Base-by-base conservation (phyloP, 1,140 invertebrate genomes). In the Liolophura sinensis region DNA sequence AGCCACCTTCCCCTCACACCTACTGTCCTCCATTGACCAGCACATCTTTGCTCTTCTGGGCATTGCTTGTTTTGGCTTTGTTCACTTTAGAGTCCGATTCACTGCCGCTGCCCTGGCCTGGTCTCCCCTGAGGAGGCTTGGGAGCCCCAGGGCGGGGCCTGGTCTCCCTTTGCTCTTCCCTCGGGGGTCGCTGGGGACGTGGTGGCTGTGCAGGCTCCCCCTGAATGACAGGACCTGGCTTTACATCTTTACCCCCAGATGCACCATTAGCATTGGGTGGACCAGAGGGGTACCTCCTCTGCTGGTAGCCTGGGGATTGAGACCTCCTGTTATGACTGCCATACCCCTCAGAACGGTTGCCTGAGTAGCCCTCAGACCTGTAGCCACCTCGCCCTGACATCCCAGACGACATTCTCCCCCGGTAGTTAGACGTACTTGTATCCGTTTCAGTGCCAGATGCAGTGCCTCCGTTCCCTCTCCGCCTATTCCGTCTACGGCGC, bases 401-500 rank as follows among this genome's bases (percentile, higher is more conserved):
- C 52, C n/a, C 27, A 40, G 56, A 46, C 18, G 16, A 9, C 24
- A 50, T 61, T 18, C 72, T 67, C 15, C 69, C 65, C 14, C 75
- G 68, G 51, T 76, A 79, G 65, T 78, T 80, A 40, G 77, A 78
- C 22, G 77, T 73, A 74, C 79, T 80, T 52, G 76, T 81, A 64
- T 82, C 81, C 0, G 81, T 81, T 67, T 82, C 81, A 47, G 81
- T 82, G 31, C 79, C 81, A 15, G 79, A 80, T 12, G 76, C 75
- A 22, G 74, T 72, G 62, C 78, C 74, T 31, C 72, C 73, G 64
- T 76, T 79, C 22, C 77, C 77, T 60, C 74, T 68, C 12, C 63
- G 59, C 27, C 76, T 73, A 52, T 72, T 72, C 49, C 72, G 67
- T 51, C 77, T 60, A 15, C 75, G 60, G 14, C 73, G 64, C 24